Percentiles rank a stretch among this genome's conserved stretches.
These are phyloP conservation scores for Argentina silus DNA, from an alignment of 2,797 vertebrate species.

Conservation along the genomic window DNA sequence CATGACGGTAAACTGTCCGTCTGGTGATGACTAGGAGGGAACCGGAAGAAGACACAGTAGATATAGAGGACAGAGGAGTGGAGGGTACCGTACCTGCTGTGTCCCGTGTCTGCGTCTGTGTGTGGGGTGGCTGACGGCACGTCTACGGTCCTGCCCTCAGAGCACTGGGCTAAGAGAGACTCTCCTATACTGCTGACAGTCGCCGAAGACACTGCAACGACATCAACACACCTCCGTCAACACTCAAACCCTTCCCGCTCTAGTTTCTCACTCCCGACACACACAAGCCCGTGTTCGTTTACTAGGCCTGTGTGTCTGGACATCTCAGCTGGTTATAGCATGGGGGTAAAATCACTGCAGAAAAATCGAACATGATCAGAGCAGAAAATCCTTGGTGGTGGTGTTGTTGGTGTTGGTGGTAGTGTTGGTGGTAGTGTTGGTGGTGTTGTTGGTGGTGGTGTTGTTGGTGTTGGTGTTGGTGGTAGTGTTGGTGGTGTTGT, in stretches of 20 bases:
- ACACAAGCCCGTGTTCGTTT: constrained; percentile 3
- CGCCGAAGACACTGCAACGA: constrained; percentile 71
- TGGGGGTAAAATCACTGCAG: neutral
- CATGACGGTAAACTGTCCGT: too few species aligned
- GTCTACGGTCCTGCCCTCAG: constrained; percentile 70
- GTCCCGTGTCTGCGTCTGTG: constrained; percentile 67
- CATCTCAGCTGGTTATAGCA: too few species aligned
- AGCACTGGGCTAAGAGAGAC: constrained; percentile 76
- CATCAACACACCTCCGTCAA: neutral
- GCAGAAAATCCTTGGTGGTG: neutral
- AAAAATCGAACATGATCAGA: neutral
- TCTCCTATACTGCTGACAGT: constrained; percentile 80
- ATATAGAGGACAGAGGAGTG: neutral
- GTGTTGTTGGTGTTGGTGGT: too few species aligned
- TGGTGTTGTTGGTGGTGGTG: too few species aligned
- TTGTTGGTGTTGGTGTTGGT: too few species aligned
- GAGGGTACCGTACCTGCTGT: constrained; percentile 73
- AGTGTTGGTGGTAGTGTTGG: too few species aligned
- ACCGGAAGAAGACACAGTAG: neutral
- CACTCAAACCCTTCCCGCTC: neutral
- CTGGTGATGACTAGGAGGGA: neutral
- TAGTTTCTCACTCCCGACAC: neutral
- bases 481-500: too few species aligned
- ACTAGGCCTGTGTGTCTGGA: too few species aligned
- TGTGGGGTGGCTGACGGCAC: constrained; percentile 67